Base-by-base conservation (phyloP, 2,888 invertebrate species). In the Marronus borbonicus region DNA sequence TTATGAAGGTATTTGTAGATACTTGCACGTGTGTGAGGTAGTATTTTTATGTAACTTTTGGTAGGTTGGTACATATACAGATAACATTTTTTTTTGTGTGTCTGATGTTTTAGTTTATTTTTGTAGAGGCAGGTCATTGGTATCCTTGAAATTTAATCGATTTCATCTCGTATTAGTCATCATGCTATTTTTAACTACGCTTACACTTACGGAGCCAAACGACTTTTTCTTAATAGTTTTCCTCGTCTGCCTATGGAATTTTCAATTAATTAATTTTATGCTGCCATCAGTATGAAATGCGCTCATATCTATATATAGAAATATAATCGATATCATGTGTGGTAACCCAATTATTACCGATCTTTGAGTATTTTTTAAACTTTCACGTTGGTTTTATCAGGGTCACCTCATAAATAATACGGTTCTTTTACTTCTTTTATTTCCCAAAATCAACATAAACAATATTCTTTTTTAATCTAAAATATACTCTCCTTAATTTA, bases 101-200 rank as follows among this genome's bases (percentile, higher is more conserved):
- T 50, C n/a, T 64, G 64, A 5, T 55, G 20, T 55, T 68, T 58
- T 39, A 74, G 60, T 74, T 60, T 74, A 74, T 74, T 74, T 74
- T 74, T 74, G 44, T 74, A 74, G 72, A 74, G 72, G 72, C 72
- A 74, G 72, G 60, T 74, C 72, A 62, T 74, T 74, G 60, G 60
- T 74, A 74, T 74, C 72, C 72, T 74, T 74, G 72, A 74, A 74
- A 74, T 62, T 44, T 44, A 60, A 74, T 74, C 72, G 60, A 60
- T 74, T 60, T 60, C 60, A 28, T 28, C 49, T 68, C 36, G 36
- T 70, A 36, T 70, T 70, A 58, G 70, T 70, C 70, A 70, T 58
- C 28, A 14, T 20, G 10, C 58, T 70, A 70, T 70, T 70, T 55
- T 52, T 70, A 58, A 20, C 69, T 44, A 2, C 7, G 10, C 17